Evolutionary conservation across 2,797 vertebrate genomes (phyloP).

Genomic region (Siniperca undulata): DNA sequence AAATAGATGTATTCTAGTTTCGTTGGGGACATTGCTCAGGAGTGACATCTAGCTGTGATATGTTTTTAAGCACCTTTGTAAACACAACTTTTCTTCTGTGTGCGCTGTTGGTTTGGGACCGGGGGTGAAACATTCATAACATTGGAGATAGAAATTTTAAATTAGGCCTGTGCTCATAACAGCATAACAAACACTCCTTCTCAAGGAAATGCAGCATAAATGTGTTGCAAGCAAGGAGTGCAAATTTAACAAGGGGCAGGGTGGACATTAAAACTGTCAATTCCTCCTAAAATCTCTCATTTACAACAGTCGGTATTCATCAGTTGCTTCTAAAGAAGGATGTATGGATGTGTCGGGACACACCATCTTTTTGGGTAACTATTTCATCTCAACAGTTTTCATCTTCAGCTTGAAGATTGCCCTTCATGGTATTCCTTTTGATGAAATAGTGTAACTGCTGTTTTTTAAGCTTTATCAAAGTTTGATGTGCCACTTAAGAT

Average conservation of each 20-base stretch:
- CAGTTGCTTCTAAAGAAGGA: neutral
- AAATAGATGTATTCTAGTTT: slow-evolving; percentile 23
- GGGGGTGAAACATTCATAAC: slow-evolving; percentile 45
- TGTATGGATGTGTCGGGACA: slow-evolving; percentile 21
- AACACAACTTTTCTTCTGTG: slow-evolving; percentile 36
- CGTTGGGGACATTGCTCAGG: slow-evolving; percentile 36
- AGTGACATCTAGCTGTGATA: slow-evolving; percentile 47
- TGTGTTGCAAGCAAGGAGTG: slow-evolving; percentile 48
- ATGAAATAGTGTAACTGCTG: slow-evolving; percentile 30
- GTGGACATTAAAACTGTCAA: slow-evolving; percentile 13
- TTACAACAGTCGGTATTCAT: slow-evolving; percentile 22
- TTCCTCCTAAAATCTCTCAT: slow-evolving; percentile 13
- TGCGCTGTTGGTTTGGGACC: slow-evolving; percentile 35
- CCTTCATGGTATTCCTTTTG: slow-evolving; percentile 41
- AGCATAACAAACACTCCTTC: slow-evolving; percentile 27
- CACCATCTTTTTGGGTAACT: slow-evolving; percentile 28
- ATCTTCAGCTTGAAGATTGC: slow-evolving; percentile 48
- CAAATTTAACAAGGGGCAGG: slow-evolving; percentile 42
- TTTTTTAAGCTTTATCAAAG: slow-evolving; percentile 29
- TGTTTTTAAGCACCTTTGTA: slow-evolving; percentile 56
- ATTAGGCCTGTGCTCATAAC: slow-evolving; percentile 41
- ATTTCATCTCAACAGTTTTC: neutral
- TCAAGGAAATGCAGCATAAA: slow-evolving; percentile 54
- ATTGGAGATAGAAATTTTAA: slow-evolving; percentile 44
- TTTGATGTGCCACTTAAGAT: slow-evolving; percentile 10